phyloP scores from a whole-genome alignment of 2,888 invertebrate genomes.

The Tinea pellionella region DNA sequence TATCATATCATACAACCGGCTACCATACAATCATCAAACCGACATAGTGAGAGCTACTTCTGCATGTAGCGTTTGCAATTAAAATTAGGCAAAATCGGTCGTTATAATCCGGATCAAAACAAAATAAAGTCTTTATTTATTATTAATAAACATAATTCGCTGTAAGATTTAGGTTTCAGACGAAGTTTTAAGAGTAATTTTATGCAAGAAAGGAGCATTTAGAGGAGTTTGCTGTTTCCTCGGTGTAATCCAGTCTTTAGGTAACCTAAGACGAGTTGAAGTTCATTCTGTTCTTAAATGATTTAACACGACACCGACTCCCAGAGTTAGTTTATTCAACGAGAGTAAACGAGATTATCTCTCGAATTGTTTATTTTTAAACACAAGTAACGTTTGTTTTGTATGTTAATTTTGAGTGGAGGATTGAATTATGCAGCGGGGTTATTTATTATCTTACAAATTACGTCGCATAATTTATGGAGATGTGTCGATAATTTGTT shows the following conservation, averaged over 20 bases:
- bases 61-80: too few relatives aligned
- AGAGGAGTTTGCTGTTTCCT: background rate
- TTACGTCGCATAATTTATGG: background rate
- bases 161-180: too few relatives aligned
- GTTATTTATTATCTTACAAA: background rate
- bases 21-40: too few relatives aligned
- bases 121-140: too few relatives aligned
- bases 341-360: background rate
- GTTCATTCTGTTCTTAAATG: background rate
- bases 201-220: background rate
- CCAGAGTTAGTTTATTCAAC: background rate
- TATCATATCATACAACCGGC: too few relatives aligned
- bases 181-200: background rate
- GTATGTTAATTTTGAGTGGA: background rate
- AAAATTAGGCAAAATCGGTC: too few relatives aligned
- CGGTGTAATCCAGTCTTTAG: background rate
- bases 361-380: background rate
- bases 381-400: background rate
- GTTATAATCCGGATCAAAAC: too few relatives aligned
- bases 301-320: background rate
- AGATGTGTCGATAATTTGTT: too few relatives aligned
- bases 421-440: background rate
- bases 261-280: background rate
- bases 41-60: too few relatives aligned
- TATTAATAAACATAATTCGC: too few relatives aligned